Base-by-base conservation (phyloP, 2,113 vertebrate species). In the Lagenorhynchus albirostris region DNA sequence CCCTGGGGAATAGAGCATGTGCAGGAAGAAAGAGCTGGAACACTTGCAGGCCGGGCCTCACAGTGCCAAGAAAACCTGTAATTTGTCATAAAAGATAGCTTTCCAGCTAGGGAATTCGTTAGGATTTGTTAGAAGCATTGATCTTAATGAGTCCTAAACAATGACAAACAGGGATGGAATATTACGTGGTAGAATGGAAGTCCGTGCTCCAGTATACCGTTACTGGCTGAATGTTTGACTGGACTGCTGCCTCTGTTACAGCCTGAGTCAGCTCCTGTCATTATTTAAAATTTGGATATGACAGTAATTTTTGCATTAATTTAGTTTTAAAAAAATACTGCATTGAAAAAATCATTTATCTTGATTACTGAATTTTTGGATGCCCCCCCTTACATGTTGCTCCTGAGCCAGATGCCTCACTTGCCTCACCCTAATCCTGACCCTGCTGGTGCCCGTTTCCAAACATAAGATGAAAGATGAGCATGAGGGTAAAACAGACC, bases 1-100 rank as follows among this genome's bases (percentile, higher is more conserved):
- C 98, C 93, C 94, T 1, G 38, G 92, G 68, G 97, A 98, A 98
- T 53, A 68, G 98, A 97, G 97, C 96, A 97, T 95, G 96, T 95
- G 82, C 41, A 96, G 89, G 93, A 98, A 79, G 88, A 95, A 73
- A 93, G 97, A 92, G 77, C 50, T 92, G 41, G 84, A 68, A 21
- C 67, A 70, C 92, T 92, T 53, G 23, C 41, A 91, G 94, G 31
- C 86, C 74, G 77, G 15, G 50, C 26, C 79, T 79, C 26, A 58
- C 14, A 14, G 92, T 92, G 89, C 36, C 77, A 92, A 29, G 41
- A 58, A 97, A 96, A 97, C 87, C 44, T 93, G 17, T n/a, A 21
- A 65, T 89, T 89, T 96, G 41, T 96, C 53, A 70, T 70, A 84
- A 92, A 97, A 97, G 12, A 74, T 8, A 97, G 41, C 50, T 95